Evolutionary conservation across 2,797 vertebrate species (phyloP), one percentile per base, ranked within the genome.

Genomic region (Knipowitschia caucasica): DNA sequence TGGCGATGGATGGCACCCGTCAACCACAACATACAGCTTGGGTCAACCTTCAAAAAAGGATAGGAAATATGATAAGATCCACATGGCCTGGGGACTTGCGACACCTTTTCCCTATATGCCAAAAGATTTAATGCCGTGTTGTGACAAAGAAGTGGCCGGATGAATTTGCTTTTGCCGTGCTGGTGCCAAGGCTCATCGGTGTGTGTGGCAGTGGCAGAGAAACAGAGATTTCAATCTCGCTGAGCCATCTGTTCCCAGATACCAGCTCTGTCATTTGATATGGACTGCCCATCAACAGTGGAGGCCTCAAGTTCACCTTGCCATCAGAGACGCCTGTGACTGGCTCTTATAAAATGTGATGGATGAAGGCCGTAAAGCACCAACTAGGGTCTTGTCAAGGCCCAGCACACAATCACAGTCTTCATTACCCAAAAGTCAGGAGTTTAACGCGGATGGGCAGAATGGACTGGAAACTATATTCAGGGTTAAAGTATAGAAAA

Each of bases 241-340:
- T 44, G 34, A 56, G 54, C 54, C 79, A 85, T 84, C 89, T 83
- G 84, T 86, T 86, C 82, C 55, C 65, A 78, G 72, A 77, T 71
- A 79, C 80, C 69, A 67, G 62, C 50, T 53, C 71, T 82, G 81
- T 84, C 73, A 81, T 73, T 81, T 75, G 69, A 81, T 80, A 83
- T 72, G 78, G 71, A 75, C 73, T 69, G 69, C 57, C 79, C 77
- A 76, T 87, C 83, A 84, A 78, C 64, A 85, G 56, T 47, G 54
- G 64, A 81, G 78, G 64, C 71, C 74, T 78, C 58, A 73, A 80
- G 83, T 80, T 90, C 82, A 87, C 80, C 86, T 87, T 84, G 80
- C 75, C 71, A 78, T 75, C 73, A 83, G 74, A 84, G 77, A 80
- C 54, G 75, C 69, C 69, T 65, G 46, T 53, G 57, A 81, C 58